Evolutionary conservation across 2,113 vertebrate genomes (phyloP), one percentile per base, ranked within the genome.

Genomic region (Anoura caudifer): DNA sequence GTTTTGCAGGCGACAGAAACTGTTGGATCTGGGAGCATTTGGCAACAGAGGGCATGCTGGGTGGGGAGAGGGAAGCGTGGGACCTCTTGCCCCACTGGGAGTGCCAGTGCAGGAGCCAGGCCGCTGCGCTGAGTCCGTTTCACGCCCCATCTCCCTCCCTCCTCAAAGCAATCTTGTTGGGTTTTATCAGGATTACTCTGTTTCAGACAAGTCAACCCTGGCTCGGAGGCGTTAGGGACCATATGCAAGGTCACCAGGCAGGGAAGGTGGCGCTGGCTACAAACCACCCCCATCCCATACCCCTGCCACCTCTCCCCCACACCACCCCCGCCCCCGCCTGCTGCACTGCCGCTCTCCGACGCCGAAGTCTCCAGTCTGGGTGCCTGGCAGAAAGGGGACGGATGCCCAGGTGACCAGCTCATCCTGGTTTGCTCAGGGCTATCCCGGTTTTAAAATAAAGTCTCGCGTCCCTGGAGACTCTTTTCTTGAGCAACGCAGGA

Each of bases 81-180:
- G 52, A 9, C 3, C 7, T 3, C 0, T 0, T 4, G 28, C 33
- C 17, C 0, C n/a, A n/a, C n/a, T 12, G 33, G 56, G 45, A 61
- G 28, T 1, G n/a, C 36, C 59, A 0, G 0, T 2, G 47, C 7
- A 1, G 41, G 16, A 19, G 13, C 63, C 24, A 1, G 31, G 41
- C 12, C 9, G 24, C 61, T 14, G 4, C 0, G 50, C 47, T 4
- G 12, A 63, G 63, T 73, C 41, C 0, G 2, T 9, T 0, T 36
- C 45, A 1, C 2, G 0, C 24, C 7, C 0, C 0, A 1, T 3
- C 72, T 73, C 45, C 4, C n/a, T 10, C 36, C 54, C 52, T 59
- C 81, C 52, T 28, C 47, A 3, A 9, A 87, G 61, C 17, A 22
- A 13, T 36, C 38, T 17, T 26, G 54, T 13, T 26, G 61, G 47